phyloP scores from a whole-genome alignment of 2,797 vertebrate species.

The Lates japonicus region DNA sequence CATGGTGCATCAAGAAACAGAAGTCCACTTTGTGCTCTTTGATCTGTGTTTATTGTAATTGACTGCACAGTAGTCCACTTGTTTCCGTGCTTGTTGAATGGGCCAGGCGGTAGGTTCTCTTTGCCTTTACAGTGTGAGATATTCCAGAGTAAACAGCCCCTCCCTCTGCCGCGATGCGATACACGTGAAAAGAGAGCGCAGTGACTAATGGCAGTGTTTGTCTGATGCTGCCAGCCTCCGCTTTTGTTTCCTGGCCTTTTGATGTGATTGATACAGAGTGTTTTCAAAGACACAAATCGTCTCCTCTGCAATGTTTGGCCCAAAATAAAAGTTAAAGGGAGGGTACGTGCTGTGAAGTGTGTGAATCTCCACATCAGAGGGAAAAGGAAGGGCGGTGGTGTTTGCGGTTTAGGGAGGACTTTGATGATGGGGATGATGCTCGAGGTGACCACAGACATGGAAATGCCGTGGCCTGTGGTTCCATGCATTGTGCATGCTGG shows the following conservation, averaged over 20 bases:
- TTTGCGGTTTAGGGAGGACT: constrained; percentile 64
- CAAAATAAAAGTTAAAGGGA: constrained; percentile 84
- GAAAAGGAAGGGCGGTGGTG: constrained; percentile 58
- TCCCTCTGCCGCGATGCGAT: constrained; percentile 61
- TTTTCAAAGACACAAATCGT: constrained; percentile 83
- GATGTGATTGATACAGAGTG: constrained; percentile 82
- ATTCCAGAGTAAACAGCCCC: constrained; percentile 81
- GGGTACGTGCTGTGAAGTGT: constrained; percentile 60
- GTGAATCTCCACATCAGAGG: constrained; percentile 78
- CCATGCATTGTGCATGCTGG: constrained; percentile 17
- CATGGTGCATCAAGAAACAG: constrained; percentile 71
- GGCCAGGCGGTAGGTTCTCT: constrained; percentile 74
- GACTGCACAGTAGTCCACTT: constrained; percentile 75
- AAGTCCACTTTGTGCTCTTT: constrained; percentile 74
- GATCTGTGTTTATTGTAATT: constrained; percentile 77
- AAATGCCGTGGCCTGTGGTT: constrained; percentile 26
- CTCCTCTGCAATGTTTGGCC: constrained; percentile 83
- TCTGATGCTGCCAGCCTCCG: constrained; percentile 78
- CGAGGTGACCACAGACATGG: constrained; percentile 66
- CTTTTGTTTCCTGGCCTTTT: constrained; percentile 84
- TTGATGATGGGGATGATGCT: constrained; percentile 73
- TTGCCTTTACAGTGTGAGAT: constrained; percentile 77
- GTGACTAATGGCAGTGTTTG: constrained; percentile 85
- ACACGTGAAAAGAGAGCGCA: constrained; percentile 74
- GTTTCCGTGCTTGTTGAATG: constrained; percentile 73